These are phyloP conservation scores for Drosophila obscura DNA, from an alignment of 1,140 invertebrate species.

Conservation along the genomic window DNA sequence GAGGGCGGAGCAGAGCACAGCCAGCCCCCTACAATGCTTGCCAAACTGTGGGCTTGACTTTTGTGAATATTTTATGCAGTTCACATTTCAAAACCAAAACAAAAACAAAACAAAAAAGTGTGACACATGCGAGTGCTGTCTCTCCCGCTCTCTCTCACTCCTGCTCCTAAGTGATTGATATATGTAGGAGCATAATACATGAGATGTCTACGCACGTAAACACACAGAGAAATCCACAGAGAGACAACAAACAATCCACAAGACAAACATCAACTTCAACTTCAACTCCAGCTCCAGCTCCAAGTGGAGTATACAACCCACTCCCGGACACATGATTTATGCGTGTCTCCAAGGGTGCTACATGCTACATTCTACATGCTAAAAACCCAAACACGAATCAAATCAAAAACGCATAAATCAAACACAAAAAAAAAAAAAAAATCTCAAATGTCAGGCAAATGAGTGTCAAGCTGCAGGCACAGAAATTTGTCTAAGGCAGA, in stretches of 20 bases:
- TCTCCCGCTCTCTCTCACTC: neutral
- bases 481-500: neutral
- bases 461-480: slow-evolving; percentile 42
- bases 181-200: slow-evolving; percentile 12
- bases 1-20: too few relatives aligned
- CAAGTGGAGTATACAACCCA: slow-evolving; percentile 14
- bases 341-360: slow-evolving; percentile 28
- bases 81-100: slow-evolving; percentile 40
- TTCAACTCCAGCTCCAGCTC: slow-evolving; percentile 13
- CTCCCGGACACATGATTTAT: slow-evolving; percentile 64
- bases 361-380: slow-evolving; percentile 3
- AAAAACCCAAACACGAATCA: slow-evolving; percentile 28
- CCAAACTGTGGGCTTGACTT: slow-evolving; percentile 24
- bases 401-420: slow-evolving; percentile 71
- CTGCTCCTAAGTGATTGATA: slow-evolving; percentile 61
- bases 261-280: slow-evolving; percentile 13
- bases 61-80: slow-evolving; percentile 58
- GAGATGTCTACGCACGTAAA: slow-evolving; percentile 53
- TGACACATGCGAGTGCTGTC: slow-evolving; percentile 45
- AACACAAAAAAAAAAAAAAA: neutral
- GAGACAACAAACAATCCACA: neutral
- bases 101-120: slow-evolving; percentile 27
- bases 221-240: slow-evolving; percentile 15
- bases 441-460: slow-evolving; percentile 45
- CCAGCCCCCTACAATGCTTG: slow-evolving; percentile 11